A percentile compares a stretch with the other conserved stretches of the same genome.
These are phyloP conservation scores for Leptarthrus brevirostris DNA, from an alignment of 2,888 invertebrate species.

Conservation along the genomic window DNA sequence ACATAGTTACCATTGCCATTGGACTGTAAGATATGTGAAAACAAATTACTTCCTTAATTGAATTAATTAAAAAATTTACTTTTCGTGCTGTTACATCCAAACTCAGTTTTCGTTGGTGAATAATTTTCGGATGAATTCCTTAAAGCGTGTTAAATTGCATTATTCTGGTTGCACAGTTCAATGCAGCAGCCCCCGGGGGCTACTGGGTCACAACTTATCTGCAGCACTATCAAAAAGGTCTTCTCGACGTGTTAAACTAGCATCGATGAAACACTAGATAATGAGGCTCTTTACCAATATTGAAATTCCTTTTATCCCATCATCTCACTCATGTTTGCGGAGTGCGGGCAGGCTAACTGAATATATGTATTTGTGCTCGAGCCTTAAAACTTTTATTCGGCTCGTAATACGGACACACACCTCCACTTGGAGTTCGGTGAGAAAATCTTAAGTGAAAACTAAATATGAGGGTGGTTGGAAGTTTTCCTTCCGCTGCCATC, in stretches of 20 bases:
- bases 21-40: too few relatives aligned
- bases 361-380: too few relatives aligned
- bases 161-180: background rate
- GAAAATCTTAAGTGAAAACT: conserved; percentile 53
- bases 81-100: too few relatives aligned
- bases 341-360: too few relatives aligned
- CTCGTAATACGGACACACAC: conserved; percentile 39
- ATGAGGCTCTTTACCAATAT: conserved; percentile 50
- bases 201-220: conserved; percentile 42
- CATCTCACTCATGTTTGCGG: conserved; percentile 21
- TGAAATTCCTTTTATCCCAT: conserved; percentile 52
- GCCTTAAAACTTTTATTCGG: conserved; percentile 27
- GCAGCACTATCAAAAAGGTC: conserved; percentile 20
- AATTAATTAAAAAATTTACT: too few relatives aligned
- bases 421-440: conserved; percentile 29
- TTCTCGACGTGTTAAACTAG: conserved; percentile 46
- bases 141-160: too few relatives aligned
- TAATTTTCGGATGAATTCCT: too few relatives aligned
- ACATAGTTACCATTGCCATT: too few relatives aligned
- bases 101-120: too few relatives aligned
- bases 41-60: too few relatives aligned
- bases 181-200: background rate
- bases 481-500: conserved; percentile 38
- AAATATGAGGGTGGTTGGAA: conserved; percentile 44
- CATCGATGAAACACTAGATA: conserved; percentile 42